Conservation (phyloP, 2,797 vertebrate species). For the Mastacembelus armatus region DNA sequence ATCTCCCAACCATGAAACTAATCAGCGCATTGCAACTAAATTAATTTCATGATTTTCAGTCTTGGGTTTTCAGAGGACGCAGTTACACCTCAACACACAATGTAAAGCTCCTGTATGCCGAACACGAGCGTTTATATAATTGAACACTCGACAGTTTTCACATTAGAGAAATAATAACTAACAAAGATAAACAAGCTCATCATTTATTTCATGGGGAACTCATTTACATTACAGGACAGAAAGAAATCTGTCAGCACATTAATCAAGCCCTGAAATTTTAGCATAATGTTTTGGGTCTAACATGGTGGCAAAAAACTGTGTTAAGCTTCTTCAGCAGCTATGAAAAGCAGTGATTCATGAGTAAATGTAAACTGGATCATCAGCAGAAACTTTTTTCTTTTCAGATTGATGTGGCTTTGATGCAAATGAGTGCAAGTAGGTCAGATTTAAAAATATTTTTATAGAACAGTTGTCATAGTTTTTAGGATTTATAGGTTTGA, state of each 20-base stretch:
- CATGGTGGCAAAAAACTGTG: conserved; percentile 44
- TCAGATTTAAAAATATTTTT: conserved; percentile 31
- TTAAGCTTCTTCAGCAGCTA: conserved; percentile 51
- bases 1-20: conserved; percentile 68
- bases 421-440: conserved; percentile 66
- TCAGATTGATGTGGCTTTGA: conserved; percentile 57
- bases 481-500: conserved; percentile 14
- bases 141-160: conserved; percentile 39
- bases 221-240: conserved; percentile 38
- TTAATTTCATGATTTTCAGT: conserved; percentile 50
- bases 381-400: conserved; percentile 62
- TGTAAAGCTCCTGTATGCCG: conserved; percentile 4
- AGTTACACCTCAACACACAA: conserved; percentile 16
- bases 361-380: conserved; percentile 64
- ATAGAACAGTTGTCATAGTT: conserved; percentile 2
- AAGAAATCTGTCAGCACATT: conserved; percentile 38
- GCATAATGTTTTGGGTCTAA: conserved; percentile 14
- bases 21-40: conserved; percentile 55
- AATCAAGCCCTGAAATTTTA: conserved; percentile 43
- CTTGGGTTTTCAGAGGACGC: conserved; percentile 33
- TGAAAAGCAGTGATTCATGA: conserved; percentile 66
- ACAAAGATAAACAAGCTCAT: conserved; percentile 49
- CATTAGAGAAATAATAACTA: conserved; percentile 30
- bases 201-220: conserved; percentile 36
- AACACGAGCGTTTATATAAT: conserved; percentile 25